Percentiles rank a stretch among this genome's conserved stretches.
These are phyloP conservation scores for Bombus consobrinus DNA, from an alignment of 1,140 invertebrate genomes.

Conservation along the genomic window DNA sequence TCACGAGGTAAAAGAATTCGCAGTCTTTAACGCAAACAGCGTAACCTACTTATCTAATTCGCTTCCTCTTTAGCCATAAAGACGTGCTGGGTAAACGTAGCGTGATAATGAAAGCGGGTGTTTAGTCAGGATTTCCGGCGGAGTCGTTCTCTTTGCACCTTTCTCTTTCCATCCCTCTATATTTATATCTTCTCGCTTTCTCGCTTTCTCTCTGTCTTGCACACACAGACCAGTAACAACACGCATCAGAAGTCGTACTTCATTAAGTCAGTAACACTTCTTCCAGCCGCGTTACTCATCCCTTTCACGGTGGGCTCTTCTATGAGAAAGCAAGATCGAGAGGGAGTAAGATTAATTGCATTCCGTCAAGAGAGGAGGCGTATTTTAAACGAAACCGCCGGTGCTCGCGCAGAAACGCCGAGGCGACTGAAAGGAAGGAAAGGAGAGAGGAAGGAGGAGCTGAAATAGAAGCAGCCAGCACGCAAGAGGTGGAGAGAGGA, in stretches of 20 bases:
- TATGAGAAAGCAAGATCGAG: conserved; percentile 60
- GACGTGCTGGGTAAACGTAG: conserved; percentile 68
- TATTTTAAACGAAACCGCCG: conserved; percentile 81
- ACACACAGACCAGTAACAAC: conserved; percentile 55
- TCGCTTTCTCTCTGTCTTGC: conserved; percentile 1
- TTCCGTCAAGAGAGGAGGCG: conserved; percentile 78
- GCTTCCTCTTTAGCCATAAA: conserved; percentile 57
- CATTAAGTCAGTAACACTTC: conserved; percentile 82
- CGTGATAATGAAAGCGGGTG: conserved; percentile 76
- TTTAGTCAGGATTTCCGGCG: conserved; percentile 73
- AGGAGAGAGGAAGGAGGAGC: background rate
- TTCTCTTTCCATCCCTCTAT: conserved; percentile 35
- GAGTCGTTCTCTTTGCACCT: conserved; percentile 56
- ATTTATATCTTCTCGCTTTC: conserved; percentile 19
- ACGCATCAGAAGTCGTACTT: conserved; percentile 82
- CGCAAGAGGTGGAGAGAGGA: conserved; percentile 23
- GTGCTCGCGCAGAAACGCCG: conserved; percentile 63
- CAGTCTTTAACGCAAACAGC: conserved; percentile 22
- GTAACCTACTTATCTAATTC: conserved; percentile 73
- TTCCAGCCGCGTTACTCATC: conserved; percentile 70
- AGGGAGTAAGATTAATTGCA: conserved; percentile 83
- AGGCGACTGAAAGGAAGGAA: conserved; percentile 55
- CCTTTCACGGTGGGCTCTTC: conserved; percentile 53
- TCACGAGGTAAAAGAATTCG: background rate
- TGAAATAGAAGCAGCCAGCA: background rate